phyloP scores from a whole-genome alignment of 2,888 invertebrate species.

The Nomada hirtipes region DNA sequence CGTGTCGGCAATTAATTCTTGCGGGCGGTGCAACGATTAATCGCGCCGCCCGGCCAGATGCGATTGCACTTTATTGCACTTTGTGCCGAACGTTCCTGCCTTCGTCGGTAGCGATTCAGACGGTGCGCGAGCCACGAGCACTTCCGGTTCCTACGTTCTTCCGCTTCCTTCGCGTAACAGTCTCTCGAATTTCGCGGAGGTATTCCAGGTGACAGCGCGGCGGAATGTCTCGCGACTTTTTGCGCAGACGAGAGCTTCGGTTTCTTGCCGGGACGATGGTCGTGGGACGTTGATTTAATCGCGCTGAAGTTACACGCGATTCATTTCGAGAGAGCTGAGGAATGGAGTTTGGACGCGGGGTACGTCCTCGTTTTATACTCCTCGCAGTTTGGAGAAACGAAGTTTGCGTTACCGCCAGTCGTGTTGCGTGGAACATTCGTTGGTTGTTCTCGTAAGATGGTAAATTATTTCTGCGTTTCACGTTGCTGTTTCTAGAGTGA shows the following conservation, averaged over 20 bases:
- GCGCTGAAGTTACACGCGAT: background rate
- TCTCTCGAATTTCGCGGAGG: background rate
- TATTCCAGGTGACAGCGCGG: background rate
- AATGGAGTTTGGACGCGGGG: background rate
- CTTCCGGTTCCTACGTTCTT: constrained; percentile 23
- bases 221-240: background rate
- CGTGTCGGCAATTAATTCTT: constrained; percentile 66
- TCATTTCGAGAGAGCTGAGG: background rate
- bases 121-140: constrained; percentile 8
- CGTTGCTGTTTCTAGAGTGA: too few relatives aligned
- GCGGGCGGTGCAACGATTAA: constrained; percentile 61
- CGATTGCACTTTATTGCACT: constrained; percentile 59
- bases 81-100: constrained; percentile 49
- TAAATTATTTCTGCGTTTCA: too few relatives aligned
- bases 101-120: constrained; percentile 16
- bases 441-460: too few relatives aligned
- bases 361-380: too few relatives aligned
- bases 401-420: too few relatives aligned
- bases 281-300: constrained; percentile 8
- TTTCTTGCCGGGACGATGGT: background rate
- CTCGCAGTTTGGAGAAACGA: too few relatives aligned
- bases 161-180: background rate
- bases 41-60: constrained; percentile 66
- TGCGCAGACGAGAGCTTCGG: background rate
- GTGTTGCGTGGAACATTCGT: too few relatives aligned